phyloP scores from a whole-genome alignment of 2,888 invertebrate genomes.

The Lypha dubia region DNA sequence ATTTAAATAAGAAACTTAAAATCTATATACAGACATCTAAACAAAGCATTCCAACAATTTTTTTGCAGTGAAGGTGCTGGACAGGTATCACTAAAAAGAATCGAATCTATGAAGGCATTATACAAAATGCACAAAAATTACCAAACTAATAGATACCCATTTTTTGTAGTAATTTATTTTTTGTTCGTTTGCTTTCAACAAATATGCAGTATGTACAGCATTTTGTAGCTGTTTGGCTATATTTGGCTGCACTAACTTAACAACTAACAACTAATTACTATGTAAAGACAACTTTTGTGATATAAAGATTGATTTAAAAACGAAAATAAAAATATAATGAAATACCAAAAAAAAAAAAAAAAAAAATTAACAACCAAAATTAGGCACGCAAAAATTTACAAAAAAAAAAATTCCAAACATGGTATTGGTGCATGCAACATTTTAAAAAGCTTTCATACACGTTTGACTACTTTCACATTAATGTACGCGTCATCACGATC shows the following conservation, averaged over 20 bases:
- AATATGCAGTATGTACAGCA: constrained; percentile 37
- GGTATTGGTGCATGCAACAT: constrained; percentile 61
- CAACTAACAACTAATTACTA: constrained; percentile 15
- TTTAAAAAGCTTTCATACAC: constrained; percentile 39
- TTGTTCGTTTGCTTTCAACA: constrained; percentile 30
- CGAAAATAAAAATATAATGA: constrained; percentile 53
- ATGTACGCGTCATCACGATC: constrained; percentile 13
- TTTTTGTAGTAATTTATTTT: too few relatives aligned
- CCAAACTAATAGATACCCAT: constrained; percentile 36
- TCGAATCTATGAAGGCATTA: constrained; percentile 20
- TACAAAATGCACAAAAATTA: constrained; percentile 28
- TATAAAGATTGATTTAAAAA: constrained; percentile 54
- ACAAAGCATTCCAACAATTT: constrained; percentile 22
- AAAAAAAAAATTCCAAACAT: constrained; percentile 32
- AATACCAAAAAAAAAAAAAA: too few relatives aligned
- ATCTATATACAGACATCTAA: constrained; percentile 43
- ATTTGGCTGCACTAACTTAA: constrained; percentile 59
- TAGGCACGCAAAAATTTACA: constrained; percentile 55
- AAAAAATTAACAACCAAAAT: constrained; percentile 54
- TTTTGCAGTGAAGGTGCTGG: constrained; percentile 42
- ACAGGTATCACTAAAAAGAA: constrained; percentile 40
- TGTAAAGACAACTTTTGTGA: constrained; percentile 58
- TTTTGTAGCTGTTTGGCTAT: constrained; percentile 37
- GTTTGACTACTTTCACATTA: constrained; percentile 66
- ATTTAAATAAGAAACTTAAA: constrained; percentile 34